Evolutionary conservation across 2,888 invertebrate species (phyloP).

Genomic region (Plemyria rubiginata): DNA sequence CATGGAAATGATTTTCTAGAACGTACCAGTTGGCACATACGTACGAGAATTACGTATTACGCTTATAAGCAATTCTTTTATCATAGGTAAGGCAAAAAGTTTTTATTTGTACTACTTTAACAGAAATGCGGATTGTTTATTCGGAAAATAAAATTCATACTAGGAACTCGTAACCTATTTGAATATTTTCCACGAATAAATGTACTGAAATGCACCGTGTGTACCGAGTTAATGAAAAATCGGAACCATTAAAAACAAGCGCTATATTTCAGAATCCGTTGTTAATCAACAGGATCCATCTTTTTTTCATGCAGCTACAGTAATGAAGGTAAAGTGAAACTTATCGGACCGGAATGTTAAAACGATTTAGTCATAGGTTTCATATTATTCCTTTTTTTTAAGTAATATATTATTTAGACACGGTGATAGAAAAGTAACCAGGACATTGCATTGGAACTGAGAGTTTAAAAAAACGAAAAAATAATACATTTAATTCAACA

Average conservation of each 20-base stretch:
- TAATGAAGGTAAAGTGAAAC: constrained; percentile 52
- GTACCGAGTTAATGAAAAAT: background rate
- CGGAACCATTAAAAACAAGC: constrained; percentile 4
- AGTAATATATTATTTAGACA: too few species aligned
- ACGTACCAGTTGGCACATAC: background rate
- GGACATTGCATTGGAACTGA: background rate
- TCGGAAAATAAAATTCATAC: background rate
- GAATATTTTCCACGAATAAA: background rate
- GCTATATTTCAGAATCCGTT: constrained; percentile 8
- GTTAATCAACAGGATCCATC: constrained; percentile 18
- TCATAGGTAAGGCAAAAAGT: background rate
- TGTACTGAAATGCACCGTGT: background rate
- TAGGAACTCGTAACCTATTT: background rate
- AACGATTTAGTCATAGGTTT: constrained; percentile 4
- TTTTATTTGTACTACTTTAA: background rate
- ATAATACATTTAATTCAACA: constrained; percentile 25
- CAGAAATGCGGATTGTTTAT: background rate
- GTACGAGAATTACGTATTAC: background rate
- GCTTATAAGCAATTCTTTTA: background rate
- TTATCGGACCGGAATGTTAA: constrained; percentile 38
- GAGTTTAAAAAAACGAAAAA: background rate
- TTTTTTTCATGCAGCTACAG: constrained; percentile 39
- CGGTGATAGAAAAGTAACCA: too few species aligned
- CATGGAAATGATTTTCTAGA: constrained; percentile 29
- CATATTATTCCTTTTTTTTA: too few species aligned